phyloP scores from a whole-genome alignment of 37 sponge, comb jelly and placozoan genomes.

The Theonella swinhoei region DNA sequence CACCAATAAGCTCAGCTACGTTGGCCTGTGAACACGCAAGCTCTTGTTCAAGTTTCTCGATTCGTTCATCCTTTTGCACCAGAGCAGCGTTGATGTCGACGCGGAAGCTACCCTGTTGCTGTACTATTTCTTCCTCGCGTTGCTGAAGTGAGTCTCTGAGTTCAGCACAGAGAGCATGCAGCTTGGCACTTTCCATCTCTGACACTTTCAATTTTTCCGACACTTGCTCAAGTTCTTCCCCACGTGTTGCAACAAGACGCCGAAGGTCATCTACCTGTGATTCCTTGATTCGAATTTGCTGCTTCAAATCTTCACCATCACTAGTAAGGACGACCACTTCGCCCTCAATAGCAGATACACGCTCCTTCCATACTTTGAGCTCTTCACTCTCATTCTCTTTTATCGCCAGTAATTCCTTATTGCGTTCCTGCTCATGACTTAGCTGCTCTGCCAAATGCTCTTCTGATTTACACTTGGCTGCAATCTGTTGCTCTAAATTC shows the following conservation, averaged over 20 bases:
- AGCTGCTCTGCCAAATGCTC: conserved; percentile 15
- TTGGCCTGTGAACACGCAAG: conserved; percentile 23
- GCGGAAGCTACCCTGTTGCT: not conserved
- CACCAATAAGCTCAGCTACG: conserved; percentile 18
- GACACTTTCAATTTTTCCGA: not conserved
- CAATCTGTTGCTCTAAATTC: not conserved
- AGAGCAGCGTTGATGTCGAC: not conserved
- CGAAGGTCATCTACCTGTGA: conserved; percentile 15
- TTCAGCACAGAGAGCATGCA: conserved; percentile 8
- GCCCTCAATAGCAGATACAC: not conserved
- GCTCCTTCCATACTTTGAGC: conserved; percentile 4
- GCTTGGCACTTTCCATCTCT: not conserved
- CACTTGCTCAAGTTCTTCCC: conserved; percentile 10
- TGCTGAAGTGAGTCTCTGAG: conserved; percentile 1
- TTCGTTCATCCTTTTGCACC: not conserved
- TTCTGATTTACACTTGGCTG: conserved; percentile 6
- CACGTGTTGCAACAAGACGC: conserved; percentile 6
- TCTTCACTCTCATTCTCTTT: not conserved
- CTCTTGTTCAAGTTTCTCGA: conserved; percentile 15
- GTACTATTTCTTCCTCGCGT: not conserved
- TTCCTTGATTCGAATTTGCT: conserved; percentile 6
- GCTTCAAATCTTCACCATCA: not conserved
- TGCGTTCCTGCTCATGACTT: not conserved
- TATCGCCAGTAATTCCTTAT: not conserved
- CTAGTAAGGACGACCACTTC: not conserved